These are phyloP conservation scores for Nerophis lumbriciformis DNA, from an alignment of 2,113 vertebrate genomes.

Conservation along the genomic window DNA sequence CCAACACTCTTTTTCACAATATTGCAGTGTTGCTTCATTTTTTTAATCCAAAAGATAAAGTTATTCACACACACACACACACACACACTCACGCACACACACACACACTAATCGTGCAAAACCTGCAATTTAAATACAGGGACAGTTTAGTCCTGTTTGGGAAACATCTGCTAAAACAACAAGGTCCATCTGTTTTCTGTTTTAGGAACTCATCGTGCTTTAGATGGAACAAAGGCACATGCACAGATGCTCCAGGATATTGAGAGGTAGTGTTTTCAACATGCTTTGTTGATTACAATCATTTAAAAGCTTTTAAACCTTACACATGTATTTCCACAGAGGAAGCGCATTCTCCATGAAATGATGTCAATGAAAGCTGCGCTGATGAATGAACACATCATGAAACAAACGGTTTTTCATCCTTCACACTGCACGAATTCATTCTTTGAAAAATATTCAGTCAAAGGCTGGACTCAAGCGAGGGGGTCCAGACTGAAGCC, in stretches of 20 bases:
- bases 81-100: no score
- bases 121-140: background rate
- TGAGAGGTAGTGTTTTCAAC: background rate
- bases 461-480: no score
- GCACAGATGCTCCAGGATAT: background rate
- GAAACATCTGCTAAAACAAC: background rate
- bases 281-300: background rate
- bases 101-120: background rate
- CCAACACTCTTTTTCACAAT: background rate
- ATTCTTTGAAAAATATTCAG: background rate
- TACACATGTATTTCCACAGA: background rate
- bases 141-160: background rate
- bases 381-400: background rate
- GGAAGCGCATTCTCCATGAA: no score
- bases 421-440: constrained; percentile 1
- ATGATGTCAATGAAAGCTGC: background rate
- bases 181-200: background rate
- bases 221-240: background rate
- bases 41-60: background rate
- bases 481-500: no score
- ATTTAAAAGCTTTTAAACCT: background rate
- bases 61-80: background rate
- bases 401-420: no score
- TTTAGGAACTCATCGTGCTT: background rate
- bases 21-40: background rate